Evolutionary conservation across 2,888 invertebrate genomes (phyloP), one percentile per base, ranked within the genome.

Genomic region (Anodontia alba): DNA sequence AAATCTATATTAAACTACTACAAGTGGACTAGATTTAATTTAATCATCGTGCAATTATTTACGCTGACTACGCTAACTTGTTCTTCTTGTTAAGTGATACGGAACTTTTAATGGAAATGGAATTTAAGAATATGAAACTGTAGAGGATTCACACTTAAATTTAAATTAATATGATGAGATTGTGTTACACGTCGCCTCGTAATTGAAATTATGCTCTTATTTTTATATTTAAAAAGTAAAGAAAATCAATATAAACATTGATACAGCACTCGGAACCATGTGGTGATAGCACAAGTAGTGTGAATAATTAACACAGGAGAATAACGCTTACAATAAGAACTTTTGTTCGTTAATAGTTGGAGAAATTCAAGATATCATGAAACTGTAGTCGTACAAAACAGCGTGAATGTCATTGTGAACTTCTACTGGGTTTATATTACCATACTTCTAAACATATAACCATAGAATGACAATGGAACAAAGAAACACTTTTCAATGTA

Each of bases 241-340:
- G 31, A 20, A 62, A 62, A 62, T 62, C 62, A 62, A 62, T 62
- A 62, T 8, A 33, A 62, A 62, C 62, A 62, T 17, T 33, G 62
- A 62, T 62, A 33, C 62, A 62, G 33, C 33, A 29, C 23, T 62
- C 23, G 33, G 62, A n/a, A 23, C 23, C 62, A 62, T 33, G 31
- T 33, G 20, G 33, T 12, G 62, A 62, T 33, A 33, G 62, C 17
- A 33, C 33, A 62, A 33, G 5, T 33, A 20, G 62, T 62, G 62
- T 62, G 31, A 62, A 62, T 33, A 62, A 62, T 62, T 62, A 62
- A 62, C 33, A 33, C 8, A 29, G 20, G 31, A 62, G 33, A 31
- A 33, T 62, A 17, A 62, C 62, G 2, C 33, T 2, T 12, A 62
- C 62, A 62, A 62, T 33, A 23, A 20, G 12, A 62, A 12, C 62